These are phyloP conservation scores for Schizaphis graminum DNA, from an alignment of 2,888 invertebrate species.

Conservation along the genomic window DNA sequence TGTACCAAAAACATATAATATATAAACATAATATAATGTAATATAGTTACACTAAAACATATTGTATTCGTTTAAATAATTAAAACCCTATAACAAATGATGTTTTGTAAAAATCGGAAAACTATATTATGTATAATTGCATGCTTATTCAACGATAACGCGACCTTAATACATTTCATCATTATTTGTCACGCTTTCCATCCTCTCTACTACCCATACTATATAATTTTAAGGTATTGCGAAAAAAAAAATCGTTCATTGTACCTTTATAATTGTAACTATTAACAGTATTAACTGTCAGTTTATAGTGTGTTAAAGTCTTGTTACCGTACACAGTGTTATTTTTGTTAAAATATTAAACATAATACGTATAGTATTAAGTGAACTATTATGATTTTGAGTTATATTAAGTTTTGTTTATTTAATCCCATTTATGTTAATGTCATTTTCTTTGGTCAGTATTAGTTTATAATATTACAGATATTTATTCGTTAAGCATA, in stretches of 20 bases:
- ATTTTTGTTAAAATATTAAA: not conserved
- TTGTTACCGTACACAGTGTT: slow-evolving; percentile 12
- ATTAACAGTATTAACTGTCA: not conserved
- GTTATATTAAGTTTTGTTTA: not conserved
- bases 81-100: slow-evolving; percentile 14
- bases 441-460: slow-evolving; percentile 44
- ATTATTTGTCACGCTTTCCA: slow-evolving; percentile 64
- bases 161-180: slow-evolving; percentile 27
- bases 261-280: not conserved
- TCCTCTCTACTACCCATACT: slow-evolving; percentile 16
- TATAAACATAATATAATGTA: not conserved
- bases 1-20: not conserved
- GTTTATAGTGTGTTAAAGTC: slow-evolving; percentile 4
- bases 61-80: slow-evolving; percentile 3
- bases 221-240: slow-evolving; percentile 11
- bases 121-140: slow-evolving; percentile 12
- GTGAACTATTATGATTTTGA: slow-evolving; percentile 34
- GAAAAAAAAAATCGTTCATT: slow-evolving; percentile 37
- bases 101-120: slow-evolving; percentile 18
- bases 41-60: not conserved
- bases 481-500: not conserved
- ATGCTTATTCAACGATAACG: slow-evolving; percentile 48
- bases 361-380: not conserved
- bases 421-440: not conserved
- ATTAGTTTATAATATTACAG: slow-evolving; percentile 24